Conservation (phyloP, 2,888 invertebrate species). For the Drosophila formosana region DNA sequence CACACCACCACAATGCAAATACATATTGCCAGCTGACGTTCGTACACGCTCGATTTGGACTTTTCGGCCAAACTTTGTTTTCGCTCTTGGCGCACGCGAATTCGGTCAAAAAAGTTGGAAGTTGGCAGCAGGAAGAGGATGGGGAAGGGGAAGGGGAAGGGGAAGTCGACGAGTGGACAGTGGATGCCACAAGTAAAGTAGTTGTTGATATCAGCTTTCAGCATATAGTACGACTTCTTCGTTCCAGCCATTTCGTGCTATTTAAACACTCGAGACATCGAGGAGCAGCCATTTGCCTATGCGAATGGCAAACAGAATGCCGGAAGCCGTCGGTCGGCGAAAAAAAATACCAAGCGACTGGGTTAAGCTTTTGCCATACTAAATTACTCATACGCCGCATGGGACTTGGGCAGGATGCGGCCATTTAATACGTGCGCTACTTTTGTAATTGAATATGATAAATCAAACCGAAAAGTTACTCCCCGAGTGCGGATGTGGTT, state of each 20-base stretch:
- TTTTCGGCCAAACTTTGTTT: slow-evolving; percentile 64
- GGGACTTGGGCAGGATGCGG: slow-evolving; percentile 53
- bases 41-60: slow-evolving; percentile 73
- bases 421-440: slow-evolving; percentile 73
- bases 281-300: slow-evolving; percentile 45
- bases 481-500: slow-evolving; percentile 61
- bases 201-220: slow-evolving; percentile 78
- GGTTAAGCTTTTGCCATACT: slow-evolving; percentile 29
- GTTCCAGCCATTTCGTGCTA: slow-evolving; percentile 38
- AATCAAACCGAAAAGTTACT: slow-evolving; percentile 73
- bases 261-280: slow-evolving; percentile 61
- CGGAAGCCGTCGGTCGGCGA: slow-evolving; percentile 32
- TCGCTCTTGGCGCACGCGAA: slow-evolving; percentile 59
- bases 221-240: slow-evolving; percentile 31
- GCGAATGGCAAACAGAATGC: slow-evolving; percentile 55
- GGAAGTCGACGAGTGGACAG: slow-evolving; percentile 15
- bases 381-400: slow-evolving; percentile 74
- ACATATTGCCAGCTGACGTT: slow-evolving; percentile 60
- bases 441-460: slow-evolving; percentile 83
- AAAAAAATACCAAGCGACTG: slow-evolving; percentile 8
- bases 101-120: slow-evolving; percentile 29
- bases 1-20: slow-evolving; percentile 1
- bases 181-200: slow-evolving; percentile 43
- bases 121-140: slow-evolving; percentile 1
- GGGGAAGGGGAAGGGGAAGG: neutral